Conservation (phyloP, 2,113 vertebrate genomes). For the Nycticorax nycticorax region DNA sequence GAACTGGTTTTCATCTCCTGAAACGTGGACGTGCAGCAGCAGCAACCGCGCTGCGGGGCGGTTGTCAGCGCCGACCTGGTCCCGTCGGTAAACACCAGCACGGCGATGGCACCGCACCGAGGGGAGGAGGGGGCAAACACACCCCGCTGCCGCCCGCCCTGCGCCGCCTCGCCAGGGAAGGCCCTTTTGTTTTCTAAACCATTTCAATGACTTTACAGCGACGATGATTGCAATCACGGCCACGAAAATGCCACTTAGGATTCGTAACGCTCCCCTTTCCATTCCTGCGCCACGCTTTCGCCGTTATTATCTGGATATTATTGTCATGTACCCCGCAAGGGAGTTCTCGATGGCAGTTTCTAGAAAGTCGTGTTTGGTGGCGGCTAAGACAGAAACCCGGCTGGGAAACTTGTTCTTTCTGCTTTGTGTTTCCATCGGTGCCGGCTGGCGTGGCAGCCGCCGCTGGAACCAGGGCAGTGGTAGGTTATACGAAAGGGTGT, state of each 20-base stretch:
- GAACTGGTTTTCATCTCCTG: not conserved
- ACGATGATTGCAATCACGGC: not conserved
- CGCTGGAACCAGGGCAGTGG: not conserved
- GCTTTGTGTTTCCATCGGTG: not conserved
- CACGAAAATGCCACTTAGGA: not conserved
- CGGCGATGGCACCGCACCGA: not conserved
- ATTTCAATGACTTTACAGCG: not conserved
- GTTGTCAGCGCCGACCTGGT: not conserved
- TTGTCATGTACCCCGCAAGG: not conserved
- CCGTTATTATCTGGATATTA: not conserved
- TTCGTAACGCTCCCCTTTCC: not conserved
- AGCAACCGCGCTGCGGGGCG: not conserved
- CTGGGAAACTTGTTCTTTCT: not conserved
- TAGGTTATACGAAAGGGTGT: not conserved
- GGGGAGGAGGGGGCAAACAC: not conserved
- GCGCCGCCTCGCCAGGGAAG: not conserved
- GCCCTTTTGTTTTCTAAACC: not conserved
- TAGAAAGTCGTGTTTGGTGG: not conserved
- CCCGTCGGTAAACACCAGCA: not conserved
- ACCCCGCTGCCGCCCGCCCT: not conserved
- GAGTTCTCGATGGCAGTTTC: not conserved
- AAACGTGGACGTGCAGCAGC: not conserved
- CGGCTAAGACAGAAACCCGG: not conserved
- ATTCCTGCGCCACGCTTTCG: not conserved
- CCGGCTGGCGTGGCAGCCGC: not conserved